Evolutionary conservation across 64 coral and sea anemone species (phyloP).

Genomic region (Porites lutea): DNA sequence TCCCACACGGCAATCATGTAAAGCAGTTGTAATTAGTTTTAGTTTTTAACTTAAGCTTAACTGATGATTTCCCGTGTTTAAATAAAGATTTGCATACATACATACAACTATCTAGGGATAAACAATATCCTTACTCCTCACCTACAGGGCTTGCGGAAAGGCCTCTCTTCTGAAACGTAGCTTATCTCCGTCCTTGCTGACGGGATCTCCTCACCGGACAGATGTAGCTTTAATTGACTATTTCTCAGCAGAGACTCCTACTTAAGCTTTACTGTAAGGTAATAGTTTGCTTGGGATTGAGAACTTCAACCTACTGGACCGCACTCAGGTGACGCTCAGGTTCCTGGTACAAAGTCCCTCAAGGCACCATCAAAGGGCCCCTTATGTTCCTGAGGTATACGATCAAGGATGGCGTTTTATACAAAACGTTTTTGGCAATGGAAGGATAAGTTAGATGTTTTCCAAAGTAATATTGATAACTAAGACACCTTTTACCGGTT

Average conservation of each 20-base stretch:
- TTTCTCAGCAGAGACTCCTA: not conserved
- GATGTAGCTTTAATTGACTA: not conserved
- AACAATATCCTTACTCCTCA: not conserved
- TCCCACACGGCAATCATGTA: too few relatives aligned
- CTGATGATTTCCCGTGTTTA: too few relatives aligned
- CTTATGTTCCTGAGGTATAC: not conserved
- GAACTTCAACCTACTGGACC: not conserved
- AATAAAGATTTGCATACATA: not conserved
- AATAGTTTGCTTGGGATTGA: not conserved
- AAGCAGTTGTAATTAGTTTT: too few relatives aligned
- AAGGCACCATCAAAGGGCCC: not conserved
- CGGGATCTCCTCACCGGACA: not conserved
- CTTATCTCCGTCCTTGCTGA: not conserved
- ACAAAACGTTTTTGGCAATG: too few relatives aligned
- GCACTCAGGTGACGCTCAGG: not conserved
- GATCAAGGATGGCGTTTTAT: too few relatives aligned
- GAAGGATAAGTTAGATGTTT: too few relatives aligned
- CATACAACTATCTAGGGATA: not conserved
- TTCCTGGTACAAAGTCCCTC: not conserved
- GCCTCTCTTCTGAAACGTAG: not conserved
- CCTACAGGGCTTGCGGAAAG: not conserved
- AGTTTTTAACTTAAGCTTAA: too few relatives aligned
- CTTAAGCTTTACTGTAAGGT: not conserved
- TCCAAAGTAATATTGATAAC: too few relatives aligned
- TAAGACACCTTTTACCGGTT: too few relatives aligned